A percentile compares a stretch with the other conserved stretches of the same genome.
phyloP scores from a whole-genome alignment of 2,888 invertebrate genomes.

The Coelinius sp. region DNA sequence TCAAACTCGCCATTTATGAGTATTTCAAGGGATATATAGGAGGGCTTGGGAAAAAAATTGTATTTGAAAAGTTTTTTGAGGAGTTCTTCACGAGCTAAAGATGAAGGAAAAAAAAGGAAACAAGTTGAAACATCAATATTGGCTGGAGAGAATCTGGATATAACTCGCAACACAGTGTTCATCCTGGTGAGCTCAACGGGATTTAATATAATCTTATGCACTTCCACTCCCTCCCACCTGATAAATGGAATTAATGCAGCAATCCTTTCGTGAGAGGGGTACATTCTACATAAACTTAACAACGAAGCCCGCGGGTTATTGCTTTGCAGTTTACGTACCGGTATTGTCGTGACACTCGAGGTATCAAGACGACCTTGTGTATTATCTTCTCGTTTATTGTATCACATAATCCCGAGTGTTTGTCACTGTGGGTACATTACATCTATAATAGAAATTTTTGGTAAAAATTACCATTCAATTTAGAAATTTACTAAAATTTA shows the following conservation, averaged over 20 bases:
- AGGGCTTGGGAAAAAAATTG: slow-evolving; percentile 4
- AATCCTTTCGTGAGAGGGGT: slow-evolving; percentile 9
- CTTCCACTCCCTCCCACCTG: slow-evolving; percentile 48
- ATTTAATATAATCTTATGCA: slow-evolving; percentile 63
- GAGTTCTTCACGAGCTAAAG: background rate
- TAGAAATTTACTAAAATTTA: too few relatives aligned
- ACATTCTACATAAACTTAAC: background rate
- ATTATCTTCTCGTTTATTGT: slow-evolving; percentile 33
- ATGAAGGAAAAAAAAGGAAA: background rate
- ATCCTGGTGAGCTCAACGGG: slow-evolving; percentile 56
- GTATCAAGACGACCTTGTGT: slow-evolving; percentile 23
- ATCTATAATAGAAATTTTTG: background rate
- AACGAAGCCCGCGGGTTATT: slow-evolving; percentile 5
- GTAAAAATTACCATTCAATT: too few relatives aligned
- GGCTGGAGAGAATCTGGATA: slow-evolving; percentile 37
- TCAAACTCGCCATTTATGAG: background rate
- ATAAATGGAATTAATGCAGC: slow-evolving; percentile 61
- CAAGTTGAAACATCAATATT: slow-evolving; percentile 14
- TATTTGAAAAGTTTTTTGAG: slow-evolving; percentile 11
- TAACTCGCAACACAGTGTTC: slow-evolving; percentile 60
- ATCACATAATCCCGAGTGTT: slow-evolving; percentile 22
- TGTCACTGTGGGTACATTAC: background rate
- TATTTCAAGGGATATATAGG: slow-evolving; percentile 10
- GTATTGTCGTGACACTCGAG: background rate
- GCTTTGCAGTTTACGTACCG: slow-evolving; percentile 24